phyloP scores from a whole-genome alignment of 2,888 invertebrate species.

The Petrophora chlorosata region DNA sequence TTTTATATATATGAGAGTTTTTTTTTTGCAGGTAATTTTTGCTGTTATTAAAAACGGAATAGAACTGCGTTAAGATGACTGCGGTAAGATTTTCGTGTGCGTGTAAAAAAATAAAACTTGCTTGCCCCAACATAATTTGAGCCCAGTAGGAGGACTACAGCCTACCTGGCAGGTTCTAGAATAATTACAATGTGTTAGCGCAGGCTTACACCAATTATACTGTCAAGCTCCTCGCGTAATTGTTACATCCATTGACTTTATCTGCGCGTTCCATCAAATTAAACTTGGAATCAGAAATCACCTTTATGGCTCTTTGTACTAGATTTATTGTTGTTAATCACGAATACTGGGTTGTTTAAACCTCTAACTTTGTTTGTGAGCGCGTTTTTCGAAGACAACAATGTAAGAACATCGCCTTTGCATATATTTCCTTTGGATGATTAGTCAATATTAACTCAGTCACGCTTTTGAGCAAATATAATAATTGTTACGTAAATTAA shows the following conservation, averaged over 20 bases:
- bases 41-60: too few relatives aligned
- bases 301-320: slow-evolving; percentile 15
- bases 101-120: too few relatives aligned
- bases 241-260: slow-evolving; percentile 37
- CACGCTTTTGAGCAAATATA: too few relatives aligned
- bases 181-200: slow-evolving; percentile 3
- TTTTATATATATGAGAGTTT: too few relatives aligned
- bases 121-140: too few relatives aligned
- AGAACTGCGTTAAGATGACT: too few relatives aligned
- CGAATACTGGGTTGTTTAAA: slow-evolving; percentile 17
- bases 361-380: neutral
- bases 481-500: slow-evolving; percentile 38
- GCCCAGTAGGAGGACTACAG: too few relatives aligned
- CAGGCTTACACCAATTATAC: slow-evolving; percentile 13
- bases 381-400: neutral
- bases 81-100: too few relatives aligned
- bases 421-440: too few relatives aligned
- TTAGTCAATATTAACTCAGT: too few relatives aligned
- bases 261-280: slow-evolving; percentile 27
- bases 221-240: slow-evolving; percentile 24
- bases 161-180: neutral
- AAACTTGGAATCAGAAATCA: slow-evolving; percentile 19
- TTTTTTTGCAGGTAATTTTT: slow-evolving; percentile 17
- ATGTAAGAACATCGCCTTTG: too few relatives aligned
- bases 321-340: slow-evolving; percentile 35